These are phyloP conservation scores for Diceros bicornis DNA, from an alignment of 2,797 vertebrate species.

Conservation along the genomic window DNA sequence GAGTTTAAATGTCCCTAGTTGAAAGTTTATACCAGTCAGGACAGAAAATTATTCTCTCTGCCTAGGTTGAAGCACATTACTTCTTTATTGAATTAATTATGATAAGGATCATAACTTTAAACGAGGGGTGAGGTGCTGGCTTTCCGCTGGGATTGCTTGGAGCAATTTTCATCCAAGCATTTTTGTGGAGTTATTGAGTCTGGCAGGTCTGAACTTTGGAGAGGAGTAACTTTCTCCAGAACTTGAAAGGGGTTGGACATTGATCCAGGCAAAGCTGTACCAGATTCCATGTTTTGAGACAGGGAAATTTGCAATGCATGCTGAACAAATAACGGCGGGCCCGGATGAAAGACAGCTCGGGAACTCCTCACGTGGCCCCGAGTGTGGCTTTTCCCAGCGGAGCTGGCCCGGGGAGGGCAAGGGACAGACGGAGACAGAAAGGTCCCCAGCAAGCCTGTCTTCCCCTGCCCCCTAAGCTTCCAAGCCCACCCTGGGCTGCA, in stretches of 20 bases:
- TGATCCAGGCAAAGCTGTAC: constrained; percentile 94
- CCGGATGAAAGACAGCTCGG: constrained; percentile 90
- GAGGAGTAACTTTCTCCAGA: constrained; percentile 97
- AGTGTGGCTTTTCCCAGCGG: constrained; percentile 83
- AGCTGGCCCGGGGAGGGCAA: constrained; percentile 79
- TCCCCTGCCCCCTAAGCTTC: not conserved
- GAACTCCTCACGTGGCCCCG: constrained; percentile 89
- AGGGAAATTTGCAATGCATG: constrained; percentile 98
- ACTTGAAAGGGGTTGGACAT: constrained; percentile 97
- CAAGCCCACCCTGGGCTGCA: not conserved
- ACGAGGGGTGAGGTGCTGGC: constrained; percentile 97
- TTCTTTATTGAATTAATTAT: constrained; percentile 99
- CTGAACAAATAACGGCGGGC: constrained; percentile 95
- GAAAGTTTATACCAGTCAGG: constrained; percentile 94
- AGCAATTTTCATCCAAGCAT: constrained; percentile 96
- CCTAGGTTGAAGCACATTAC: constrained; percentile 98
- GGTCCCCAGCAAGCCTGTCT: not conserved
- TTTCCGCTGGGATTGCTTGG: constrained; percentile 95
- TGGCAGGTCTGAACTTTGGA: constrained; percentile 99
- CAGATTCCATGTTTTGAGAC: constrained; percentile 94
- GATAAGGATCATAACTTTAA: constrained; percentile 99
- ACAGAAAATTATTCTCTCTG: constrained; percentile 95
- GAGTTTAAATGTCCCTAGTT: constrained; percentile 93
- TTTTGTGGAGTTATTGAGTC: constrained; percentile 98
- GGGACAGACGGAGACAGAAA: constrained; percentile 83